A percentile compares a stretch with the other conserved stretches of the same genome.
Evolutionary conservation across 2,113 vertebrate genomes (phyloP).

Genomic region (Monarcha castaneiventris): DNA sequence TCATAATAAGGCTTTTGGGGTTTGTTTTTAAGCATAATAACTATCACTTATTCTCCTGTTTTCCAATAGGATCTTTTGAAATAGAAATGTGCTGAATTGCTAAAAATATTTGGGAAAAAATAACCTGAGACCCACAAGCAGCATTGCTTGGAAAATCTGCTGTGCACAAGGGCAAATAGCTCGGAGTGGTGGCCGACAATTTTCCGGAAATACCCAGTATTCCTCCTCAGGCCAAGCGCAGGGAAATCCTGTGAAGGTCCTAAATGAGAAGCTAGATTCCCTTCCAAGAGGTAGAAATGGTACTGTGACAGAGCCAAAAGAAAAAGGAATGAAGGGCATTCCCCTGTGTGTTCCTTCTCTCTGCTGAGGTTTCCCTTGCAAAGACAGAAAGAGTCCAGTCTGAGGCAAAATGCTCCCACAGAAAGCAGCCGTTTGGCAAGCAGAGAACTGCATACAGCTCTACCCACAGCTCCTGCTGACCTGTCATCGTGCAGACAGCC

Average conservation of each 20-base stretch:
- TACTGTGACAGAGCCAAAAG: neutral
- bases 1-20: fast-evolving
- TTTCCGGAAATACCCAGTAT: neutral
- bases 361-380: neutral
- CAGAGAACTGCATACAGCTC: neutral
- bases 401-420: neutral
- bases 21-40: neutral
- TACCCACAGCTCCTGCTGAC: neutral
- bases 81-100: neutral
- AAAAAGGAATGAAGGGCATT: neutral
- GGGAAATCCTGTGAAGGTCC: neutral
- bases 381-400: neutral
- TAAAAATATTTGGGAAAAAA: neutral
- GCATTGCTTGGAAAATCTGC: neutral
- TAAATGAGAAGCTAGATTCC: neutral
- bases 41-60: neutral
- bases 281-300: neutral
- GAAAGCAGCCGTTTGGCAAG: neutral
- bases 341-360: fast-evolving
- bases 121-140: neutral
- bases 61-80: neutral
- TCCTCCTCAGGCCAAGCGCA: neutral
- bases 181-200: neutral
- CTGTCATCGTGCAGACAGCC: neutral
- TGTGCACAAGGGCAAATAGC: neutral